phyloP scores from a whole-genome alignment of 2,888 invertebrate genomes.

The Ormyrus nitidulus region DNA sequence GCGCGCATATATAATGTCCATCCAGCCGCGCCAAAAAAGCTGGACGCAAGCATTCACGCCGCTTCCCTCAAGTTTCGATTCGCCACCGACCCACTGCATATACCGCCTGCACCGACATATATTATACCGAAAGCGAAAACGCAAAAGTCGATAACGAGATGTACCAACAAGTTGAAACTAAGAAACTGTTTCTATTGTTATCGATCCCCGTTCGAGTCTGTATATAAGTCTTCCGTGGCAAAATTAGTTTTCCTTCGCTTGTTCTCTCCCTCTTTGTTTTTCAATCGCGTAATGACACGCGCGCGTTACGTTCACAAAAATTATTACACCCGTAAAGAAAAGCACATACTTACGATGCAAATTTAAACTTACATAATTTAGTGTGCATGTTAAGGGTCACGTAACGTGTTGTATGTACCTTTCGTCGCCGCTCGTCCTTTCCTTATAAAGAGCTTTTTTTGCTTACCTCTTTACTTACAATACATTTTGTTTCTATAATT shows the following conservation, averaged over 20 bases:
- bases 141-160: conserved; percentile 21
- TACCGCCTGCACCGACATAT: too few relatives aligned
- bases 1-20: background rate
- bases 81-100: too few relatives aligned
- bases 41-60: too few relatives aligned
- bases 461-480: too few relatives aligned
- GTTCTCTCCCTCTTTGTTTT: background rate
- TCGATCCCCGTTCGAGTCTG: too few relatives aligned
- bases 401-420: conserved; percentile 18
- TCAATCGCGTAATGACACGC: background rate
- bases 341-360: conserved; percentile 22
- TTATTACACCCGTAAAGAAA: conserved; percentile 21
- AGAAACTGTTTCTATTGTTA: background rate
- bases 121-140: background rate
- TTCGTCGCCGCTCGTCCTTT: conserved; percentile 1
- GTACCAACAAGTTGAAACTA: background rate
- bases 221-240: too few relatives aligned
- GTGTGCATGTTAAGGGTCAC: conserved; percentile 2
- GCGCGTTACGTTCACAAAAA: background rate
- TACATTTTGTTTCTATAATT: too few relatives aligned
- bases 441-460: background rate
- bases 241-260: background rate
- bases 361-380: conserved; percentile 30
- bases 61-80: too few relatives aligned
- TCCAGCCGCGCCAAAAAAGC: background rate